phyloP scores from a whole-genome alignment of 2,888 invertebrate species.

The Mystacides longicornis region DNA sequence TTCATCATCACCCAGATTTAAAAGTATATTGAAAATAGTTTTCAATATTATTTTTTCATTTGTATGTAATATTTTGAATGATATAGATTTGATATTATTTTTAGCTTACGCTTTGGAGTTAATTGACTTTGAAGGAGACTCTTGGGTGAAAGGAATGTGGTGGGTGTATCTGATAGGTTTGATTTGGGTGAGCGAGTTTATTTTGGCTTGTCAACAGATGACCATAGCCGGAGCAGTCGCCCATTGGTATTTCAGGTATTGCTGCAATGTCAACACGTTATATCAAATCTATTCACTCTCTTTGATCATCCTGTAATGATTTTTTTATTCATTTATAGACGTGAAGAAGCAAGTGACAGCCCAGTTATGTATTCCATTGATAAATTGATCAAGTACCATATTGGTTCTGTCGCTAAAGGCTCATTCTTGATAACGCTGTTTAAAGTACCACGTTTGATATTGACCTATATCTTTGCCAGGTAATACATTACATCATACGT shows the following conservation, averaged over 20 bases:
- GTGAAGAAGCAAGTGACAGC: conserved; percentile 57
- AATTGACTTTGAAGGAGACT: conserved; percentile 66
- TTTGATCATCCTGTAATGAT: too few species aligned
- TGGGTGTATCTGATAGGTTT: conserved; percentile 87
- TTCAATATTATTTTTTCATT: neutral
- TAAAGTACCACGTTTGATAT: conserved; percentile 80
- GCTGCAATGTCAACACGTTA: neutral
- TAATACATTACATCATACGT: conserved; percentile 43
- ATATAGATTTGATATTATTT: too few species aligned
- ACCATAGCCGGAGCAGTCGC: conserved; percentile 89
- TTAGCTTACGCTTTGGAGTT: conserved; percentile 51
- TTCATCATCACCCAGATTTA: neutral
- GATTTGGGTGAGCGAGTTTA: conserved; percentile 91
- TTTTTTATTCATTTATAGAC: conserved; percentile 41
- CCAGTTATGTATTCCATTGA: conserved; percentile 66
- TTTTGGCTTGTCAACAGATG: conserved; percentile 91
- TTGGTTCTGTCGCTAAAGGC: conserved; percentile 93
- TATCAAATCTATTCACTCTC: conserved; percentile 25
- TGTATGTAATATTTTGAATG: too few species aligned
- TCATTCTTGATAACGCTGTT: conserved; percentile 89
- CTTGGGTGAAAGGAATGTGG: conserved; percentile 87
- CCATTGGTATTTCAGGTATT: conserved; percentile 85
- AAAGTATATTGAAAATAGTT: neutral
- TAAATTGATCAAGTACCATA: conserved; percentile 77
- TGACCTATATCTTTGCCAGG: conserved; percentile 86